Evolutionary conservation across 2,797 vertebrate species (phyloP), one percentile per base, ranked within the genome.

Genomic region (Spea hammondii): DNA sequence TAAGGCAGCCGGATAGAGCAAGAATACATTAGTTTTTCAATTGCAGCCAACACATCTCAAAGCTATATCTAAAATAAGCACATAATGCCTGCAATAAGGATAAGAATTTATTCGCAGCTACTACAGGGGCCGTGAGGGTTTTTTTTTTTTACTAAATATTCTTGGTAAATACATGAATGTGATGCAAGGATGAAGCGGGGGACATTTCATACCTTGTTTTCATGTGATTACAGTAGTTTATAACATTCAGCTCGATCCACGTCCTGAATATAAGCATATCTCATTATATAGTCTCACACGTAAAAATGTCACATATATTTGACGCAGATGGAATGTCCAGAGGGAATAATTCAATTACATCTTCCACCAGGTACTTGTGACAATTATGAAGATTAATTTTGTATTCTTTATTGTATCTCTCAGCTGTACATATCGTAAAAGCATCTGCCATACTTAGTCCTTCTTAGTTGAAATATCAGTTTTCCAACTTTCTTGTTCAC

Each of bases 31-130:
- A 70, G 82, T 60, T 0, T 3, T 32, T 46, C 76, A 66, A 14
- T 60, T 49, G 53, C 74, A 48, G 9, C 47, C 9, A n/a, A 11
- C 54, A 8, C 14, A 69, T 69, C 14, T 69, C 53, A 70, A 44
- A 60, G 72, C 72, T 50, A 48, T 64, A 64, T 74, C 72, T 65
- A 8, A 49, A 47, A 49, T 51, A 64, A 64, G 47, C 59, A 74
- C 72, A 74, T 64, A 64, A 64, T 32, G 45, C 59, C 12, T 8
- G 48, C n/a, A 74, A 74, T 72, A 65, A 74, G 47, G 47, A 74
- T 50, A 46, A 60, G 45, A 11, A 62, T 49, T 60, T 48, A 13
- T 62, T 13, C 62, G 48, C 10, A 59, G 55, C 45, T 48, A 46
- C 55, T 8, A 49, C 47, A 17, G 54, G 46, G 70, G 62, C 70